Evolutionary conservation across 2,888 invertebrate species (phyloP), one percentile per base, ranked within the genome.

Genomic region (Drosophila nr. perissopoda): DNA sequence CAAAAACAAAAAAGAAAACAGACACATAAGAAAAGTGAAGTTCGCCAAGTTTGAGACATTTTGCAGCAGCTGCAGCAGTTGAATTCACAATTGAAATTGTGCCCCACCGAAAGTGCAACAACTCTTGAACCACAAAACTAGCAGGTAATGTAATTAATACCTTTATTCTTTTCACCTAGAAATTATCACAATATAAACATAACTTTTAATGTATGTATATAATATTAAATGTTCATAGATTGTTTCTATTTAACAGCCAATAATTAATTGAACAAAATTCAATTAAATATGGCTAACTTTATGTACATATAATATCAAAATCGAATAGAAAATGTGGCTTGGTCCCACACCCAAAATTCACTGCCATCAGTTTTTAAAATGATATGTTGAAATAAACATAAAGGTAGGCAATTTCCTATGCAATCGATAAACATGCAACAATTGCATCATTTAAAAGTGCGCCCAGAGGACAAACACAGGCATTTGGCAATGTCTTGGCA

Each of bases 401-500:
- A 40, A 16, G 21, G 21, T 31, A 48, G 2, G 34, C 2, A 10
- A 36, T 52, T 54, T 25, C 27, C 21, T 52, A 31, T 38, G 31
- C 51, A 54, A 52, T 45, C 38, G 29, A 54, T 54, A 54, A 25
- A 18, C 31, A 10, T 54, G 7, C 42, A 54, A 45, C 56, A 54
- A 52, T 70, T 75, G 61, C 69, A 70, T 66, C 67, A 69, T 48
- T 51, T 34, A 51, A 45, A 6, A 21, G 4, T 64, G 61, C 53
- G 67, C 58, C 73, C 61, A 34, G 69, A 73, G 78, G 71, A 68
- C 72, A 65, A 61, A 6, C 29, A 25, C 34, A 42, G 54, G 36
- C 65, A 60, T 68, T 70, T 71, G 69, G 71, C 80, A 68, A 66
- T 58, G 71, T 68, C 71, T 38, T 65, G 83, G 73, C 80, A 68